A percentile compares a stretch with the other conserved stretches of the same genome.
phyloP scores from a whole-genome alignment of 2,113 vertebrate species.

The Loxodonta africana region DNA sequence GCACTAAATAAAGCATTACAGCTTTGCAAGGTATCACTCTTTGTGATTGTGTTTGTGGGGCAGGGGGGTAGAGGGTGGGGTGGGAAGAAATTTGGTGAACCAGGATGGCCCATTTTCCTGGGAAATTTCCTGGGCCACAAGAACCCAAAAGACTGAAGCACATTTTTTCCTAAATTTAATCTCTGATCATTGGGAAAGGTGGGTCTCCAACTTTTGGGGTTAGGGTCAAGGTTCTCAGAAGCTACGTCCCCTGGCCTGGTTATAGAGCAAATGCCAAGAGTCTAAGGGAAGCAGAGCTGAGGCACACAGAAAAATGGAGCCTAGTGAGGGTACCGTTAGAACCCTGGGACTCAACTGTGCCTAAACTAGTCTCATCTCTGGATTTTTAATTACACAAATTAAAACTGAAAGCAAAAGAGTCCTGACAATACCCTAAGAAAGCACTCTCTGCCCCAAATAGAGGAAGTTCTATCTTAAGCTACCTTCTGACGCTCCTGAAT shows the following conservation, averaged over 20 bases:
- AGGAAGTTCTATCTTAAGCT: neutral
- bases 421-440: neutral
- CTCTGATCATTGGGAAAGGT: no score
- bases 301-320: neutral
- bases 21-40: neutral
- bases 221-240: neutral
- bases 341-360: neutral
- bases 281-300: neutral
- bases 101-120: neutral
- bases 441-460: neutral
- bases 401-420: neutral
- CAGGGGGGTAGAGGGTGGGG: neutral
- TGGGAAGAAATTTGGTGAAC: no score
- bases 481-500: neutral
- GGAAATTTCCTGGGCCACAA: neutral
- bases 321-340: neutral
- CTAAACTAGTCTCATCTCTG: neutral
- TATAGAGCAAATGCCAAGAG: neutral
- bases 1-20: neutral
- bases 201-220: neutral
- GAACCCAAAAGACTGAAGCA: accelerated
- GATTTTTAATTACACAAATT: neutral
- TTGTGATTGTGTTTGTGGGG: neutral
- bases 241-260: neutral
- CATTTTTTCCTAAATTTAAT: neutral